These are phyloP conservation scores for Myocastor coypus DNA, from an alignment of 2,113 vertebrate genomes.

Conservation along the genomic window DNA sequence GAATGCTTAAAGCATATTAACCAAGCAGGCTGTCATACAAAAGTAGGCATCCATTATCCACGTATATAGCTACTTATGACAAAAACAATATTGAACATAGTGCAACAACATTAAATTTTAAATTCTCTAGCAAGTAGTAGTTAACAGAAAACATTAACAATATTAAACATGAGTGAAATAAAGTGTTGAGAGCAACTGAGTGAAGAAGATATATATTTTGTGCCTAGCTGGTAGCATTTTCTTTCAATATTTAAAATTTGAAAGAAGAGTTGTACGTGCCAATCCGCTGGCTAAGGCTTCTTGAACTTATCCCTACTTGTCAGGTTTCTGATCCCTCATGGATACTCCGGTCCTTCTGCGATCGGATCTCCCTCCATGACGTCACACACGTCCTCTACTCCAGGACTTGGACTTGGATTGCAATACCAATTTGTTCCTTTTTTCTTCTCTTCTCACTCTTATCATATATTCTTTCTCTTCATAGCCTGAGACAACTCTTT, in stretches of 20 bases:
- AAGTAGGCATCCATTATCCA: neutral
- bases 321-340: fast-evolving
- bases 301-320: neutral
- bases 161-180: neutral
- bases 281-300: too few relatives aligned
- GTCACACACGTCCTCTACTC: too few relatives aligned
- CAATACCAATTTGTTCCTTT: too few relatives aligned
- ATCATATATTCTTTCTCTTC: neutral
- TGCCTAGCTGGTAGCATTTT: neutral
- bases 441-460: neutral
- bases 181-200: constrained; percentile 35
- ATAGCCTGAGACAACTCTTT: neutral
- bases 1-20: constrained; percentile 16
- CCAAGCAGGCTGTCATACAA: neutral
- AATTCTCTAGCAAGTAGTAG: constrained; percentile 18
- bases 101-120: neutral
- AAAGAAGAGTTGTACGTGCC: neutral
- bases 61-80: neutral
- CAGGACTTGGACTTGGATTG: neutral
- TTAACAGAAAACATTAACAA: neutral
- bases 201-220: neutral
- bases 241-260: neutral
- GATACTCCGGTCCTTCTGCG: neutral
- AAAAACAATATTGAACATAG: neutral
- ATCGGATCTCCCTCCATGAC: neutral